Evolutionary conservation across 2,113 vertebrate genomes (phyloP).

Genomic region (Phocoena sinus): DNA sequence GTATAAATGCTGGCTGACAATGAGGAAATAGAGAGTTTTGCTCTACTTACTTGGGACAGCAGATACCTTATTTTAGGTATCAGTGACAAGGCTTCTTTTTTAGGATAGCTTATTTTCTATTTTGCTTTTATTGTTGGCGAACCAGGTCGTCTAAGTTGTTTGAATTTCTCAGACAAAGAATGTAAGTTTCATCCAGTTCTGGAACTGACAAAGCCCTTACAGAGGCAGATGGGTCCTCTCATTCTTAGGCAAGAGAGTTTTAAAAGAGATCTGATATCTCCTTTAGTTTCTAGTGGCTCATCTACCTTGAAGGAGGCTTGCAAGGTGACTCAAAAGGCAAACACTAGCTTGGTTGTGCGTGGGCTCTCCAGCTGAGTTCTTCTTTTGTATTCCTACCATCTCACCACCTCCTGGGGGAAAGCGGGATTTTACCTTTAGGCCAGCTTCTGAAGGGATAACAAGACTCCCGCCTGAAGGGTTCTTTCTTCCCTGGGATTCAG

Average conservation of each 20-base stretch:
- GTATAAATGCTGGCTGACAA: neutral
- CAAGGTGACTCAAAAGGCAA: neutral
- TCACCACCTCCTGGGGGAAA: neutral
- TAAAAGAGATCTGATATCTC: constrained; percentile 20
- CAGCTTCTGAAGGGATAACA: neutral
- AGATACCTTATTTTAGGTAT: constrained; percentile 55
- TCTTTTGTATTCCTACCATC: constrained; percentile 31
- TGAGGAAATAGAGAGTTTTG: constrained; percentile 48
- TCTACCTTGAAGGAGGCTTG: constrained; percentile 31
- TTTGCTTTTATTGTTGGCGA: constrained; percentile 41
- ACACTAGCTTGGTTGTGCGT: constrained; percentile 41
- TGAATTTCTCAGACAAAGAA: constrained; percentile 17
- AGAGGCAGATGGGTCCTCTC: neutral
- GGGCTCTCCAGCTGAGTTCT: neutral
- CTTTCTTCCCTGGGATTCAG: constrained; percentile 24
- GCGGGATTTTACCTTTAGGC: neutral
- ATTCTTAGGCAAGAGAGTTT: constrained; percentile 24
- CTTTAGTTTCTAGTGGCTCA: constrained; percentile 42
- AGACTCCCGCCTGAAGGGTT: neutral
- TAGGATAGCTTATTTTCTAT: constrained; percentile 12
- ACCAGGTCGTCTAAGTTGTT: neutral
- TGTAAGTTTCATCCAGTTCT: neutral
- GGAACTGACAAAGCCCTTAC: constrained; percentile 36
- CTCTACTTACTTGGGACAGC: constrained; percentile 50
- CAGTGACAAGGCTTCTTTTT: constrained; percentile 44